phyloP scores from a whole-genome alignment of 2,113 vertebrate genomes.

The Indri indri region DNA sequence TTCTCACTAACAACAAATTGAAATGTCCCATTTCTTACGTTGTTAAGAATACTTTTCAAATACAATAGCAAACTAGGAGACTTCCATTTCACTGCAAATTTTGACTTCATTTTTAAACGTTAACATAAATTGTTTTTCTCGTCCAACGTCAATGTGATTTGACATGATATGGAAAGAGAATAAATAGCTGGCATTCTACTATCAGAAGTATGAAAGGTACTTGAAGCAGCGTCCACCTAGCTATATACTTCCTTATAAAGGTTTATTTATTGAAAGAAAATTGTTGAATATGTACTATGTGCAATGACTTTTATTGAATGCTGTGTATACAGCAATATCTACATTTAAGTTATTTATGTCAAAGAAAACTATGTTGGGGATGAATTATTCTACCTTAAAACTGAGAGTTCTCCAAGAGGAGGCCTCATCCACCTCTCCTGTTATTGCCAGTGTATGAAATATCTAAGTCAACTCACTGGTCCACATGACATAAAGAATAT shows the following conservation, averaged over 20 bases:
- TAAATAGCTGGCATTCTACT: not conserved
- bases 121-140: not conserved
- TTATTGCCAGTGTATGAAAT: not conserved
- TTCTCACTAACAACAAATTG: not conserved
- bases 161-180: not conserved
- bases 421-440: not conserved
- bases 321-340: not conserved
- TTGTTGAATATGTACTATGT: not conserved
- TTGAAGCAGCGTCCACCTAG: not conserved
- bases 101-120: not conserved
- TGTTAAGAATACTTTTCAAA: not conserved
- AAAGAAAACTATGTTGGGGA: not conserved
- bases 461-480: not conserved
- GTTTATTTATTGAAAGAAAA: not conserved
- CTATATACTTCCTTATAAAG: not conserved
- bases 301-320: not conserved
- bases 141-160: not conserved
- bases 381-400: not conserved
- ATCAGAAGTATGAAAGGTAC: not conserved
- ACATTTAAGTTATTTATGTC: not conserved
- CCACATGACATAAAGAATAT: not conserved
- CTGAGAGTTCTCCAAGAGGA: not conserved
- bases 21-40: not conserved
- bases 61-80: not conserved
- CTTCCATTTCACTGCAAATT: not conserved